Conservation (phyloP, 2,113 vertebrate species). For the Balaeniceps rex region DNA sequence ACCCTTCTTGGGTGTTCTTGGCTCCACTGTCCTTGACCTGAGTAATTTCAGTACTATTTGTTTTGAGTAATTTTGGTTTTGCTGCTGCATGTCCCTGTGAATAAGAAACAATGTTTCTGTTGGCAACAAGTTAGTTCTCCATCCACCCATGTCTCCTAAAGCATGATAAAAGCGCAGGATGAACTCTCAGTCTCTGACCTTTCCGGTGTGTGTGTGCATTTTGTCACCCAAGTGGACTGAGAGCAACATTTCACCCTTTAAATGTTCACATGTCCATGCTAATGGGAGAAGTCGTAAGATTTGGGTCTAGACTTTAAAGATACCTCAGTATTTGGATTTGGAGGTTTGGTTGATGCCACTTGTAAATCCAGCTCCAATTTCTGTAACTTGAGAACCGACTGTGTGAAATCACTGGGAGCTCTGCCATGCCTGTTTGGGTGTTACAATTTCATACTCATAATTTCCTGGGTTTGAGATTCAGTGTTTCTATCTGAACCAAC, state of each 20-base stretch:
- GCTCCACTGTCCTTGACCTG: slow-evolving; percentile 48
- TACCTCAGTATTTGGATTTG: background rate
- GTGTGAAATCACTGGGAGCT: slow-evolving; percentile 40
- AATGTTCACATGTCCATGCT: fast-evolving
- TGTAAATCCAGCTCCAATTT: background rate
- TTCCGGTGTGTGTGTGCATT: fast-evolving
- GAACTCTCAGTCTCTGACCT: background rate
- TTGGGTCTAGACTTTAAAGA: background rate
- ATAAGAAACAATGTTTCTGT: slow-evolving; percentile 54
- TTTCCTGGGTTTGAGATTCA: slow-evolving; percentile 7
- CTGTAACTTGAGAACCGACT: slow-evolving; percentile 3
- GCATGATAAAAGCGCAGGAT: background rate
- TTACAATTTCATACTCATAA: background rate
- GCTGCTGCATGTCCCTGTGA: slow-evolving; percentile 50
- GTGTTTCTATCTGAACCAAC: background rate
- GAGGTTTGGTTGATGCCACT: slow-evolving; percentile 8
- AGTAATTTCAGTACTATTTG: slow-evolving; percentile 50
- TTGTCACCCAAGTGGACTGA: background rate
- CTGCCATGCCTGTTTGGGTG: slow-evolving; percentile 33
- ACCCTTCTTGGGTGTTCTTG: slow-evolving; percentile 58
- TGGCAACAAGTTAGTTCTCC: slow-evolving; percentile 36
- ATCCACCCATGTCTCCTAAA: slow-evolving; percentile 34
- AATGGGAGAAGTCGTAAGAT: background rate
- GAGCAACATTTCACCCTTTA: background rate
- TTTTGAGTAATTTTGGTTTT: slow-evolving; percentile 56